Conservation (phyloP, 2,888 invertebrate genomes). For the Incurvaria masculella region DNA sequence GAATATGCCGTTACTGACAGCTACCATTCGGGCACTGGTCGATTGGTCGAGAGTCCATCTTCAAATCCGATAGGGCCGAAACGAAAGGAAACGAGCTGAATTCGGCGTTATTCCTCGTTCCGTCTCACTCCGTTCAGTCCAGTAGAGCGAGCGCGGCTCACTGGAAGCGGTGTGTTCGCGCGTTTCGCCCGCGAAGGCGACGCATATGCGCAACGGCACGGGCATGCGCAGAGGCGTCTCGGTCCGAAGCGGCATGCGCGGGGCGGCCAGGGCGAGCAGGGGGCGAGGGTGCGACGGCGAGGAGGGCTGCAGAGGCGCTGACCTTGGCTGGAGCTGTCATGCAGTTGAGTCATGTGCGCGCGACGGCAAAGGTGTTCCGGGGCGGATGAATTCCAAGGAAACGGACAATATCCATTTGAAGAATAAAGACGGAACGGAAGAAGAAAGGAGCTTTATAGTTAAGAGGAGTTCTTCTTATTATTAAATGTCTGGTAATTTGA, state of each 20-base stretch:
- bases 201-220: neutral
- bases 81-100: neutral
- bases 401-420: too few species aligned
- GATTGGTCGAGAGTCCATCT: neutral
- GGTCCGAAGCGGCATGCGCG: neutral
- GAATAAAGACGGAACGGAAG: too few species aligned
- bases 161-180: too few species aligned
- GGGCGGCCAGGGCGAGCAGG: neutral
- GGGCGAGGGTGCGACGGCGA: neutral
- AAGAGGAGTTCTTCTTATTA: too few species aligned
- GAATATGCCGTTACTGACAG: neutral
- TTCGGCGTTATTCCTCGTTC: too few species aligned
- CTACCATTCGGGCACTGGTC: neutral
- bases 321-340: conserved; percentile 3
- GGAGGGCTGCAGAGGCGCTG: conserved; percentile 3
- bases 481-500: too few species aligned
- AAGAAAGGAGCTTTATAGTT: too few species aligned
- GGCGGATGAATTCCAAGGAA: too few species aligned
- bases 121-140: too few species aligned
- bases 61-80: neutral
- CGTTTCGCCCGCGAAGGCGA: neutral
- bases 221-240: neutral
- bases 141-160: too few species aligned
- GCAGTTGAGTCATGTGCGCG: neutral
- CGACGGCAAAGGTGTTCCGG: too few species aligned